Conservation (phyloP, 1,140 invertebrate genomes). For the Mycetomoellerius zeteki region DNA sequence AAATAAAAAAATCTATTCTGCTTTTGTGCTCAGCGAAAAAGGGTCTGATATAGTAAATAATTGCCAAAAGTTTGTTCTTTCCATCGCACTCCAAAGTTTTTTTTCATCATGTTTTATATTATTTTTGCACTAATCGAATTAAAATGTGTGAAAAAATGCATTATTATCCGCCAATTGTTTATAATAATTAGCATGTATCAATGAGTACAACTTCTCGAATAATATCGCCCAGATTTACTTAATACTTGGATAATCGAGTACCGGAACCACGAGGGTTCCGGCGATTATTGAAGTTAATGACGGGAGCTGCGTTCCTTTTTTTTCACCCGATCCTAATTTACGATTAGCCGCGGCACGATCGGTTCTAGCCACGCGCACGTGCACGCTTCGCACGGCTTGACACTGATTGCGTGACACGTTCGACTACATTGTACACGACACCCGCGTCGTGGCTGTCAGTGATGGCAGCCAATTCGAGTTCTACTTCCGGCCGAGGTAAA, state of each 20-base stretch:
- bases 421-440: slow-evolving; percentile 60
- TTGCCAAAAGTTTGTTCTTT: not conserved
- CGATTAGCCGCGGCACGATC: slow-evolving; percentile 47
- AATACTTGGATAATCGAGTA: slow-evolving; percentile 9
- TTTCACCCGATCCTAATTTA: slow-evolving; percentile 62
- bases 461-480: no score
- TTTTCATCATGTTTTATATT: not conserved
- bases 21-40: not conserved
- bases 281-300: slow-evolving; percentile 59
- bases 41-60: not conserved
- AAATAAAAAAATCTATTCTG: not conserved
- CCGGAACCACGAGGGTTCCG: slow-evolving; percentile 35
- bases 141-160: not conserved
- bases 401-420: slow-evolving; percentile 85
- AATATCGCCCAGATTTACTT: not conserved
- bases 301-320: slow-evolving; percentile 21
- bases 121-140: not conserved
- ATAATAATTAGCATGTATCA: not conserved
- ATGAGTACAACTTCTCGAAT: not conserved
- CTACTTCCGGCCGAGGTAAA: no score
- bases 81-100: not conserved
- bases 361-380: slow-evolving; percentile 77
- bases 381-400: slow-evolving; percentile 82
- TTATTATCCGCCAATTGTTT: not conserved
- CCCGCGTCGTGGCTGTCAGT: not conserved